These are phyloP conservation scores for Drosophila maculinotata DNA, from an alignment of 2,888 invertebrate genomes.

Conservation along the genomic window DNA sequence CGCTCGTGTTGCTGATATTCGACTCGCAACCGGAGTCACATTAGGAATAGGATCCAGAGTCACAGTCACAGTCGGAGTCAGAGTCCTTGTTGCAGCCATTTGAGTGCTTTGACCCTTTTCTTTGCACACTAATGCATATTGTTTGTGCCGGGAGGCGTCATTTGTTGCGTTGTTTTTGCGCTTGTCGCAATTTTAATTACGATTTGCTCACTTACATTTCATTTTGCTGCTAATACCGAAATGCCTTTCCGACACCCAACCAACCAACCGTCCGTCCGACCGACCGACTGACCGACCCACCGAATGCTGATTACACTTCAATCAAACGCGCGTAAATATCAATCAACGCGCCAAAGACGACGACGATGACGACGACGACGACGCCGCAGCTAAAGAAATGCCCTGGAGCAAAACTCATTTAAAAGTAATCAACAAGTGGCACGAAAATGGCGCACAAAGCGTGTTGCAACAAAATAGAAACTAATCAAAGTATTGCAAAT, in stretches of 20 bases:
- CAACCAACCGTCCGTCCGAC: constrained; percentile 27
- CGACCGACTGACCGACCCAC: constrained; percentile 39
- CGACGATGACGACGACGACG: constrained; percentile 25
- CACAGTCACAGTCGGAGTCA: neutral
- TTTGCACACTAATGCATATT: constrained; percentile 68
- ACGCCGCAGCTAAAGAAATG: constrained; percentile 59
- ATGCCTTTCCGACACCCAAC: constrained; percentile 25
- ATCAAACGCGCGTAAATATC: constrained; percentile 79
- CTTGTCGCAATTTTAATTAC: constrained; percentile 74
- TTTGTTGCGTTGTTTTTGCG: constrained; percentile 64
- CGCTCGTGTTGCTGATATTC: neutral
- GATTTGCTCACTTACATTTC: constrained; percentile 78
- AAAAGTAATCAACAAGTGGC: constrained; percentile 79
- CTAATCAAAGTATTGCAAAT: constrained; percentile 47
- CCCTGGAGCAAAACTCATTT: constrained; percentile 73
- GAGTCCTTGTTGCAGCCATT: constrained; percentile 44
- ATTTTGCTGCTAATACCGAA: constrained; percentile 68
- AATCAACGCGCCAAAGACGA: constrained; percentile 55
- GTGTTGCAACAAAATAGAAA: constrained; percentile 39
- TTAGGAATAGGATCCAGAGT: too few relatives aligned
- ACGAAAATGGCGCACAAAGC: constrained; percentile 38
- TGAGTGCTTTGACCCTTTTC: constrained; percentile 65
- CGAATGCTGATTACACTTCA: constrained; percentile 77
- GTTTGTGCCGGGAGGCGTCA: constrained; percentile 69
- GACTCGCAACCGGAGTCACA: neutral